Evolutionary conservation across 1,140 invertebrate species (phyloP), one percentile per base, ranked within the genome.

Genomic region (Zaprionus ghesquierei): DNA sequence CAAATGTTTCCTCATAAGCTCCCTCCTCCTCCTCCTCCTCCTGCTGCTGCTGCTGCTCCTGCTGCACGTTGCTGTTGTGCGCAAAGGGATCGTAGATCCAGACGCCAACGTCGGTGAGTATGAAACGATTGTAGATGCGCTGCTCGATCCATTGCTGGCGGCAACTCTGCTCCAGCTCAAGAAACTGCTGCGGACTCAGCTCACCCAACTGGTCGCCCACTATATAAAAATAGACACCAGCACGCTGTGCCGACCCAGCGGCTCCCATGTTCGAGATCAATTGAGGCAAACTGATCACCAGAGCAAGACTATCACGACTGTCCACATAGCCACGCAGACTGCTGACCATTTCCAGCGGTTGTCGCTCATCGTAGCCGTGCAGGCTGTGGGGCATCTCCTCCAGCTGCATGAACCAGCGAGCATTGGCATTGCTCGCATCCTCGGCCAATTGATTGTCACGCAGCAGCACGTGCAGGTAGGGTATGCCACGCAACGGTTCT

Each of bases 21-120:
- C 20, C 35, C 2, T 15, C n/a, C 35, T 15, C 35, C 2, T 4
- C 15, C 3, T 25, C 6, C 10, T 6, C 29, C 18, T 18, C 35
- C n/a, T 13, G 15, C 3, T 13, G 29, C 10, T 29, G 12, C 3
- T 20, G 35, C 12, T 49, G n/a, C 59, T n/a, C 25, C 3, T 4
- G 25, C 5, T 25, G 13, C 1, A 10, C 64, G 2, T 51, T 44
- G 3, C 18, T 61, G 2, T 59, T 51, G 3, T n/a, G 50, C 31
- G 65, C 61, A 18, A 86, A 86, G 1, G 82, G 82, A 69, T 87
- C 69, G 18, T 89, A 87, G 25, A 89, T 73, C 84, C 84, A 87
- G 15, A 89, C 41, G 3, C 23, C 54, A 1, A 23, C 8, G 15
- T 41, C 31, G 6, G 62, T 60, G 9, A 87, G 49, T 4, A 87